phyloP scores from a whole-genome alignment of 1,140 invertebrate genomes.

The Achroia grisella region DNA sequence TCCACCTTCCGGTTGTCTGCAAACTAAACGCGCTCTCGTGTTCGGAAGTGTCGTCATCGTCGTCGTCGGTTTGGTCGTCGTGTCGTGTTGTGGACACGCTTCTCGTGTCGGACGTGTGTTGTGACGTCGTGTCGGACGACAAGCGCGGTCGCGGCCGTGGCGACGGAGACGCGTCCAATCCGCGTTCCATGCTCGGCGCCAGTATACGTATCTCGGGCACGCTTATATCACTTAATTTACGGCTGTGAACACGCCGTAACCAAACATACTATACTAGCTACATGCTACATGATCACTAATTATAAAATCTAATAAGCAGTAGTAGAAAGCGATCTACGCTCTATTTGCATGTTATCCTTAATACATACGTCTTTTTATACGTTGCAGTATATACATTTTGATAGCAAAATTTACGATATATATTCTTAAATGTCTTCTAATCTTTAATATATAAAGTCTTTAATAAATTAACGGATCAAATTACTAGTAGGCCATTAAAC shows the following conservation, averaged over 20 bases:
- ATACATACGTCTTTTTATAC: too few species aligned
- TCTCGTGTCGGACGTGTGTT: conserved; percentile 19
- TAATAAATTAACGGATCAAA: too few species aligned
- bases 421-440: too few species aligned
- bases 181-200: conserved; percentile 84
- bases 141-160: conserved; percentile 33
- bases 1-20: conserved; percentile 58
- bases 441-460: too few species aligned
- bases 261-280: too few species aligned
- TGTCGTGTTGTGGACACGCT: conserved; percentile 22
- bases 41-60: conserved; percentile 56
- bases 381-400: too few species aligned
- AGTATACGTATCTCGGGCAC: conserved; percentile 85
- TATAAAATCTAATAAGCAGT: too few species aligned
- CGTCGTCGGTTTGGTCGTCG: conserved; percentile 21
- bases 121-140: conserved; percentile 18
- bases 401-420: too few species aligned
- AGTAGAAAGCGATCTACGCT: too few species aligned
- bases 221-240: conserved; percentile 80
- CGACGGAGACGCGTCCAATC: conserved; percentile 73
- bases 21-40: conserved; percentile 67
- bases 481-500: too few species aligned
- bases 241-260: conserved; percentile 67
- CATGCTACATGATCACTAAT: too few species aligned
- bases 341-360: too few species aligned